Evolutionary conservation across 2,113 vertebrate genomes (phyloP), one percentile per base, ranked within the genome.

Genomic region (Halcyon senegalensis): DNA sequence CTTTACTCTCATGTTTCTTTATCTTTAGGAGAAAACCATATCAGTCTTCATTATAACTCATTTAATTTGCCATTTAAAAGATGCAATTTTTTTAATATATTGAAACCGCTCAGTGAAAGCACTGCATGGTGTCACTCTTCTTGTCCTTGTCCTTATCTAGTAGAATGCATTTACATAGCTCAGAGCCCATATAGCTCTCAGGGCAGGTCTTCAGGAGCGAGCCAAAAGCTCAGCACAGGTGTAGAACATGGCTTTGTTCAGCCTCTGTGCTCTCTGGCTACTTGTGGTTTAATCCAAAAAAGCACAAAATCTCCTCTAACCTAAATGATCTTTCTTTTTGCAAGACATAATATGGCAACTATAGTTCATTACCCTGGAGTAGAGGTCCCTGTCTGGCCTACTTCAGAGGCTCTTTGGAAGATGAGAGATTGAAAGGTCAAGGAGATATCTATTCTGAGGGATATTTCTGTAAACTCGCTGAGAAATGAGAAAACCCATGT

Each of bases 391-490:
- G 3, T 43, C 62, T 84, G 80, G n/a, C 50, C 56, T 84, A 3
- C 35, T 92, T 80, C 67, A 81, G 37, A 75, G 20, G 13, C 10
- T n/a, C 2, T 90, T 85, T 56, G 68, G 35, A 92, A 85, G 9
- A 83, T 18, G 13, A 64, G 43, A 95, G 39, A 51, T 43, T 78
- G 77, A 88, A 90, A 92, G 59, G 37, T 89, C 80, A 92, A 92
- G 27, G 17, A 7, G 67, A 5, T 60, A 37, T 66, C n/a, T 63
- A 5, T 55, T 78, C 17, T 58, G 28, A 77, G 39, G 28, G 25
- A 13, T 62, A 63, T 55, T 74, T 74, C 43, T 53, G 28, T 55
- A 77, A 93, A 86, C 11, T 31, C 16, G 30, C 5, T 16, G 24
- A 63, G 77, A 73, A 95, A 27, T 8, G 3, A 69, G 23, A 16